Percentiles rank a stretch among this genome's conserved stretches.
phyloP scores from a whole-genome alignment of 1,140 invertebrate genomes.

The Drosophila orena region DNA sequence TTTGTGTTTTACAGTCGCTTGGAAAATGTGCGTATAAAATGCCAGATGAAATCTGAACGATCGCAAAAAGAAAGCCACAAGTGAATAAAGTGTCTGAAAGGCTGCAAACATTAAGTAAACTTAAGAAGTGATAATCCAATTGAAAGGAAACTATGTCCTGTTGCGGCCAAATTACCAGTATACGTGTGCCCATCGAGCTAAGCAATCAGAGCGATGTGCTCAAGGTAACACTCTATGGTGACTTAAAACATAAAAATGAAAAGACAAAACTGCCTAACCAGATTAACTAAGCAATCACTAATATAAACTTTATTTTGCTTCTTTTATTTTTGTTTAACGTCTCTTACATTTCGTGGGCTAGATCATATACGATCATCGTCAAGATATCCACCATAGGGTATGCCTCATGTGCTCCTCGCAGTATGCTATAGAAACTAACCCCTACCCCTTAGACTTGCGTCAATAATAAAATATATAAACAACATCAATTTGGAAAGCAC shows the following conservation, averaged over 20 bases:
- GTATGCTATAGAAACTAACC: slow-evolving; percentile 33
- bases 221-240: slow-evolving; percentile 87
- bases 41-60: slow-evolving; percentile 55
- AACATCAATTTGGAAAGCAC: slow-evolving; percentile 58
- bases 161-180: slow-evolving; percentile 88
- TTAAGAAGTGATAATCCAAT: slow-evolving; percentile 16
- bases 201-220: slow-evolving; percentile 91
- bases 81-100: slow-evolving; percentile 22
- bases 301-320: slow-evolving; percentile 54
- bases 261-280: neutral
- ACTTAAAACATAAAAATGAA: slow-evolving; percentile 14
- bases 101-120: slow-evolving; percentile 40
- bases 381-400: slow-evolving; percentile 79
- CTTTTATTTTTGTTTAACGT: slow-evolving; percentile 48
- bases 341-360: slow-evolving; percentile 39
- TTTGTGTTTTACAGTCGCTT: slow-evolving; percentile 55
- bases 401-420: slow-evolving; percentile 58
- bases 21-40: slow-evolving; percentile 78
- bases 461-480: slow-evolving; percentile 59
- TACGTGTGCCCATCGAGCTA: slow-evolving; percentile 91
- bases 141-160: slow-evolving; percentile 86
- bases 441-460: slow-evolving; percentile 29
- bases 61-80: slow-evolving; percentile 31
- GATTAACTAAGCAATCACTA: slow-evolving; percentile 58
- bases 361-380: slow-evolving; percentile 80